Conservation (phyloP, 2,888 invertebrate genomes). For the Drosophila recens region DNA sequence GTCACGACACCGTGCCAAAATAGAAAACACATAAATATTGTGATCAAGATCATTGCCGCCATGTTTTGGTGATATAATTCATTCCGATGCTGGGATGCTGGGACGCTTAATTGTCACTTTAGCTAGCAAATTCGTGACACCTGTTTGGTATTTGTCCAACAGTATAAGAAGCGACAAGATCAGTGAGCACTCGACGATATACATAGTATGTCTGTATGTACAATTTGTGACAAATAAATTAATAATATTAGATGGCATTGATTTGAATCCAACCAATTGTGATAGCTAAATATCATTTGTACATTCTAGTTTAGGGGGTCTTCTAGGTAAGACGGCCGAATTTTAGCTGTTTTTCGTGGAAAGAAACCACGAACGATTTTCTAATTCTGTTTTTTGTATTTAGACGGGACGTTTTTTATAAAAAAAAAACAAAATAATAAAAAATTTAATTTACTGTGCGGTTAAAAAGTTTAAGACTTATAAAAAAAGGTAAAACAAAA, state of each 20-base stretch:
- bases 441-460: too few relatives aligned
- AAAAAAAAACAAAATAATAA: too few relatives aligned
- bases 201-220: neutral
- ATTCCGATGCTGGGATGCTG: constrained; percentile 16
- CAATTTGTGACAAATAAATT: constrained; percentile 23
- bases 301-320: neutral
- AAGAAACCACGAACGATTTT: too few relatives aligned
- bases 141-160: constrained; percentile 67
- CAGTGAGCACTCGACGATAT: neutral
- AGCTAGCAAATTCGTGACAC: constrained; percentile 52
- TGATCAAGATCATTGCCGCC: constrained; percentile 75
- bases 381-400: too few relatives aligned
- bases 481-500: too few relatives aligned
- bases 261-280: neutral
- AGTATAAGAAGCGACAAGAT: constrained; percentile 6
- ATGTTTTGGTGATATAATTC: constrained; percentile 45
- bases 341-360: too few relatives aligned
- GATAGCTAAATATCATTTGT: constrained; percentile 5
- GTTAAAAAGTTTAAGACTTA: too few relatives aligned
- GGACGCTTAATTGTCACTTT: constrained; percentile 28
- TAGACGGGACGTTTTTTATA: too few relatives aligned
- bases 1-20: constrained; percentile 72
- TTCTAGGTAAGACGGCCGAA: too few relatives aligned
- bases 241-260: constrained; percentile 11
- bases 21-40: constrained; percentile 76